phyloP scores from a whole-genome alignment of 2,113 vertebrate species.

The Polyodon spathula region DNA sequence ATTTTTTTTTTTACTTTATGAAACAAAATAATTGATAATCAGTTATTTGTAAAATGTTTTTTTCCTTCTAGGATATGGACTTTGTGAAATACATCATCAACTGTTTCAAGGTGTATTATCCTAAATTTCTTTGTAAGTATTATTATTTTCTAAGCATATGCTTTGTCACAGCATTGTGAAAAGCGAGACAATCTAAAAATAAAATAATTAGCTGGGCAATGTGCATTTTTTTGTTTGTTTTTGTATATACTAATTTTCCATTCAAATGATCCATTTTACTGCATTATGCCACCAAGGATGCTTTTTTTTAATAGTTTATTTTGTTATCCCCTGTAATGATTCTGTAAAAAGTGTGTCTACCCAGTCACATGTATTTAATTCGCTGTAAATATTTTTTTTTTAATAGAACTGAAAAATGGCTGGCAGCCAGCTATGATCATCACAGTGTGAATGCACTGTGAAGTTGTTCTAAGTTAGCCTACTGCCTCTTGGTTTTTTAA shows the following conservation, averaged over 20 bases:
- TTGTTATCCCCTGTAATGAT: too few relatives aligned
- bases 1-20: not conserved
- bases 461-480: too few relatives aligned
- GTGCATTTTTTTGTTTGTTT: not conserved
- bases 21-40: not conserved
- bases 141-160: not conserved
- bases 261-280: not conserved
- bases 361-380: too few relatives aligned
- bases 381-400: too few relatives aligned
- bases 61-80: constrained; percentile 83
- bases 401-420: too few relatives aligned
- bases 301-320: too few relatives aligned
- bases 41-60: not conserved
- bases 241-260: not conserved
- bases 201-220: too few relatives aligned
- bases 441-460: too few relatives aligned
- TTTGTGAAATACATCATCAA: constrained; percentile 88
- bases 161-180: not conserved
- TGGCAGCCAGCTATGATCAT: too few relatives aligned
- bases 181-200: too few relatives aligned
- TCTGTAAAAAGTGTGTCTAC: too few relatives aligned
- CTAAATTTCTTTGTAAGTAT: constrained; percentile 94
- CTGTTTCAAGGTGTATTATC: constrained; percentile 96
- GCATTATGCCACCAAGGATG: not conserved
- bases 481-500: too few relatives aligned